These are phyloP conservation scores for Coranthus polyacanthus DNA, from an alignment of 2,797 vertebrate genomes.

Conservation along the genomic window DNA sequence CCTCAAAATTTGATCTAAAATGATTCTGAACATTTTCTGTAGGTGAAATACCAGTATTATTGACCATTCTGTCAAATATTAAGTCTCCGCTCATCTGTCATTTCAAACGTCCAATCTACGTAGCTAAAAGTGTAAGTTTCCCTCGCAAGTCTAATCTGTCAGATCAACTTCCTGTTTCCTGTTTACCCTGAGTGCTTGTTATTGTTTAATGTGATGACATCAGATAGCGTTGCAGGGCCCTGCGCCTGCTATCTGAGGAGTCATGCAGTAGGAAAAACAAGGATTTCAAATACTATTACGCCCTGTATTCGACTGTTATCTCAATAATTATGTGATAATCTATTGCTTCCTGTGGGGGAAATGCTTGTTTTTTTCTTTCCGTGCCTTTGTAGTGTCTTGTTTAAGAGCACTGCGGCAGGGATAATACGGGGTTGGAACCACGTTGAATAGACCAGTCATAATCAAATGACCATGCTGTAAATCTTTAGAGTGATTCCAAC, in stretches of 20 bases:
- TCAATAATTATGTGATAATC: constrained; percentile 63
- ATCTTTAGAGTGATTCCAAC: background rate
- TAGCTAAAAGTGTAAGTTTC: constrained; percentile 42
- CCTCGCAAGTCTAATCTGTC: constrained; percentile 56
- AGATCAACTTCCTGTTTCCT: constrained; percentile 81
- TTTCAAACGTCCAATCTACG: constrained; percentile 33
- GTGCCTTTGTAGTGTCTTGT: constrained; percentile 32
- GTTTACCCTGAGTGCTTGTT: constrained; percentile 75
- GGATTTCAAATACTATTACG: constrained; percentile 61
- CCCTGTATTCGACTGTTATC: constrained; percentile 47
- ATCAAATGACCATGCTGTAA: background rate
- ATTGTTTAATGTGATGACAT: constrained; percentile 76
- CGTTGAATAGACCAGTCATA: background rate
- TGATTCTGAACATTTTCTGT: background rate
- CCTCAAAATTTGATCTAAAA: background rate
- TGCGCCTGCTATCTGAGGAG: constrained; percentile 42
- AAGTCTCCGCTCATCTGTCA: constrained; percentile 33
- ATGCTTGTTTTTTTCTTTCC: constrained; percentile 43
- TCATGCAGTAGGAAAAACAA: constrained; percentile 55
- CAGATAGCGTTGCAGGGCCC: constrained; percentile 61
- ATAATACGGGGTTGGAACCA: constrained; percentile 16
- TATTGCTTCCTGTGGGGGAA: constrained; percentile 67
- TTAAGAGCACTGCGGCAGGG: constrained; percentile 45
- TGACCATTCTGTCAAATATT: background rate
- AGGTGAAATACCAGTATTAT: background rate